Percentiles rank a stretch among this genome's conserved stretches.
These are phyloP conservation scores for Ametastegia equiseti DNA, from an alignment of 2,888 invertebrate species.

Conservation along the genomic window DNA sequence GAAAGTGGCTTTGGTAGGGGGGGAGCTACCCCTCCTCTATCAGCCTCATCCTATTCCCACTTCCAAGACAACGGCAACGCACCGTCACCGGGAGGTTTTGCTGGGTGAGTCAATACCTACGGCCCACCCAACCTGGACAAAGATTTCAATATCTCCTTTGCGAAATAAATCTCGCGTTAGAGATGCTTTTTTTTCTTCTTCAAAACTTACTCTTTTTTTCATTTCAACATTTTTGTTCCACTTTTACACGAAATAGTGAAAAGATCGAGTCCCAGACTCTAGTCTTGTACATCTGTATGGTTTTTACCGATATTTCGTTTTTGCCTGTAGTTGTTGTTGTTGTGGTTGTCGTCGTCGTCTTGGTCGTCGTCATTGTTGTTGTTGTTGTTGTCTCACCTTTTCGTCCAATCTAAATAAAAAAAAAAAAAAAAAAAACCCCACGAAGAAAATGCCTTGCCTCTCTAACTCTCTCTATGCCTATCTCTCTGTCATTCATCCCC, in stretches of 20 bases:
- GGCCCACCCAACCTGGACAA: constrained; percentile 3
- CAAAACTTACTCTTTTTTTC: neutral
- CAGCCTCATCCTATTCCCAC: constrained; percentile 76
- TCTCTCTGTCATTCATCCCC: neutral
- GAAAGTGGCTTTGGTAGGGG: constrained; percentile 84
- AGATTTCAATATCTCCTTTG: neutral
- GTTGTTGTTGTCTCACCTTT: constrained; percentile 22
- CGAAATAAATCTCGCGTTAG: neutral
- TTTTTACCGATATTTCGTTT: neutral
- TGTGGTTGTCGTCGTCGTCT: constrained; percentile 4
- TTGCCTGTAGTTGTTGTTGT: constrained; percentile 21
- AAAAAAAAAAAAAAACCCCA: no score
- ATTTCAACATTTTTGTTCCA: neutral
- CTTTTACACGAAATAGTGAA: neutral
- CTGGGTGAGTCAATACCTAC: constrained; percentile 70
- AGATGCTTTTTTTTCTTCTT: constrained; percentile 10
- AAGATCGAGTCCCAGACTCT: neutral
- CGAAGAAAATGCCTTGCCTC: constrained; percentile 22
- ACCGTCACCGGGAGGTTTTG: constrained; percentile 68
- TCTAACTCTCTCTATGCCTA: constrained; percentile 19
- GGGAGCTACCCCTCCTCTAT: constrained; percentile 82
- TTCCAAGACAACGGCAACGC: constrained; percentile 72
- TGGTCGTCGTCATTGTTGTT: constrained; percentile 11
- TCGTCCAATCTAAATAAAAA: neutral
- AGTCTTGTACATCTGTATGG: neutral